A percentile compares a stretch with the other conserved stretches of the same genome.
Evolutionary conservation across 2,888 invertebrate genomes (phyloP).

Genomic region (Scaptomyza reducta): DNA sequence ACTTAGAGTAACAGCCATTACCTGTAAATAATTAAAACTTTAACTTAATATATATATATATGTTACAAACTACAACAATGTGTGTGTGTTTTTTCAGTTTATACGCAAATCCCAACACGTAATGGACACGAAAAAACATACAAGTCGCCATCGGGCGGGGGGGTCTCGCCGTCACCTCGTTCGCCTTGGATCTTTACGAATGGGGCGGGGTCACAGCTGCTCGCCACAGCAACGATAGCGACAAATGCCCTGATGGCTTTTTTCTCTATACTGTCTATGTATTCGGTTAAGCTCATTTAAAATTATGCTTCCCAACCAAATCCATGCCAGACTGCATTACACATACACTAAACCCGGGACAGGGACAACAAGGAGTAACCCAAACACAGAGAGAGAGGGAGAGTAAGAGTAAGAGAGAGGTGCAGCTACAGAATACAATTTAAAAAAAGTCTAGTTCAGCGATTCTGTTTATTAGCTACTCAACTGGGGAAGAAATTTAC

Average conservation of each 20-base stretch:
- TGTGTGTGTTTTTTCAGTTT: constrained; percentile 59
- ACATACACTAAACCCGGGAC: constrained; percentile 5
- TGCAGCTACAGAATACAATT: not conserved
- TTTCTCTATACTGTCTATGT: constrained; percentile 62
- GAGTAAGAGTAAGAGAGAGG: not conserved
- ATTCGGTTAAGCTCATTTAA: constrained; percentile 70
- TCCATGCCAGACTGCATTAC: constrained; percentile 31
- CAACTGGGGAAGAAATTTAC: constrained; percentile 6
- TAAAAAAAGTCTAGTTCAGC: not conserved
- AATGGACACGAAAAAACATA: constrained; percentile 81
- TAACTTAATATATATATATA: constrained; percentile 13
- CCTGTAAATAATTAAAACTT: constrained; percentile 10
- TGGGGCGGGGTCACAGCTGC: constrained; percentile 59
- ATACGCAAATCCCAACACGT: constrained; percentile 81
- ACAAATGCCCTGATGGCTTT: constrained; percentile 64
- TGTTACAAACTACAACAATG: no score
- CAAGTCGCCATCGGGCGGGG: constrained; percentile 62
- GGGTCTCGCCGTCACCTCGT: constrained; percentile 78
- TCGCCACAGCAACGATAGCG: constrained; percentile 38
- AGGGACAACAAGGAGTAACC: constrained; percentile 12
- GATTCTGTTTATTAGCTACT: constrained; percentile 15
- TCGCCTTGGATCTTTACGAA: constrained; percentile 82
- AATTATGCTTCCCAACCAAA: constrained; percentile 59
- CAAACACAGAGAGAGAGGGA: not conserved
- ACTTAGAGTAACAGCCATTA: not conserved